Conservation (phyloP, 2,888 invertebrate genomes). For the Acanthosepion pharaonis region DNA sequence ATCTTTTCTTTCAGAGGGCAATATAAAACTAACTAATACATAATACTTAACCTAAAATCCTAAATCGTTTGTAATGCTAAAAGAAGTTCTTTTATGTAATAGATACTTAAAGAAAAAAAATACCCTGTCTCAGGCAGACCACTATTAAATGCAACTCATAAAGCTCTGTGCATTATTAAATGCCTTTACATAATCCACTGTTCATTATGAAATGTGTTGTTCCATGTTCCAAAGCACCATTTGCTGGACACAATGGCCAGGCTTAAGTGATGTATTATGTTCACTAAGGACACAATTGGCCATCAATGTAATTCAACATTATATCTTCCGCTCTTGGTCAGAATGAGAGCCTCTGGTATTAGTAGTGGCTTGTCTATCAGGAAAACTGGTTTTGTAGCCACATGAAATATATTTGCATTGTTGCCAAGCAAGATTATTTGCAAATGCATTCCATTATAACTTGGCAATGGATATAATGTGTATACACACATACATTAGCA, state of each 20-base stretch:
- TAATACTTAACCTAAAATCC: not conserved
- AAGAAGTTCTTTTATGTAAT: not conserved
- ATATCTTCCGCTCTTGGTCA: not conserved
- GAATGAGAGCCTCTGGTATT: not conserved
- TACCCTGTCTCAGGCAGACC: not conserved
- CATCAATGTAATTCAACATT: not conserved
- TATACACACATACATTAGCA: not conserved
- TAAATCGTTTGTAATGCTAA: not conserved
- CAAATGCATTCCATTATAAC: not conserved
- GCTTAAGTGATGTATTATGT: slow-evolving; percentile 33
- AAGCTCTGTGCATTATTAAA: not conserved
- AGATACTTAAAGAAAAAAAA: not conserved
- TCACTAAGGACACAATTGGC: slow-evolving; percentile 33
- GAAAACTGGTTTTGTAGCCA: not conserved
- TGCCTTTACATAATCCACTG: not conserved
- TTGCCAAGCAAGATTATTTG: not conserved
- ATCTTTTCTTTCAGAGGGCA: no score
- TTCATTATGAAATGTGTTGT: slow-evolving; percentile 33
- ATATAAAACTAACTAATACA: not conserved
- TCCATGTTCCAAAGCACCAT: not conserved
- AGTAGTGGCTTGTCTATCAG: not conserved
- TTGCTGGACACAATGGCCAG: slow-evolving; percentile 4
- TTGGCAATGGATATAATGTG: not conserved
- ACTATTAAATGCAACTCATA: not conserved
- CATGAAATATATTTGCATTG: slow-evolving; percentile 33